These are phyloP conservation scores for Syngnathus typhle DNA, from an alignment of 2,113 vertebrate genomes.

Conservation along the genomic window DNA sequence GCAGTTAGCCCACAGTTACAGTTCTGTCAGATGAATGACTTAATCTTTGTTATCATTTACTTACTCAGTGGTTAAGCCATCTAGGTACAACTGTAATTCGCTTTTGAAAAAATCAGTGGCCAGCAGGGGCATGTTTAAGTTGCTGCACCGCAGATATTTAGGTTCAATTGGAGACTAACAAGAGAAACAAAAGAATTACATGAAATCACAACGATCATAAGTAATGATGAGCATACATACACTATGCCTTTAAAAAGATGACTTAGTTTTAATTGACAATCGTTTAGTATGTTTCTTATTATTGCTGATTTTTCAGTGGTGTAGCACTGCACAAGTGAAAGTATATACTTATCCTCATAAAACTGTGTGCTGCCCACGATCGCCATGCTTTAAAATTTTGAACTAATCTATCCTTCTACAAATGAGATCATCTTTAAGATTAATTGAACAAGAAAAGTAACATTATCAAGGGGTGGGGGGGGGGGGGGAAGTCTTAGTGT, in stretches of 20 bases:
- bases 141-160: slow-evolving; percentile 2
- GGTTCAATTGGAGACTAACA: neutral
- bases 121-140: slow-evolving; percentile 5
- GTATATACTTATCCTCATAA: neutral
- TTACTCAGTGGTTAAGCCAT: slow-evolving; percentile 1
- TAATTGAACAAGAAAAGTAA: neutral
- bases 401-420: neutral
- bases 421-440: neutral
- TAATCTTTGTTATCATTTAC: neutral
- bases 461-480: too few species aligned
- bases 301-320: neutral
- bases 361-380: neutral
- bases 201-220: neutral
- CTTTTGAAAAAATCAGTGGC: slow-evolving; percentile 4
- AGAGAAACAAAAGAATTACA: neutral
- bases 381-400: neutral
- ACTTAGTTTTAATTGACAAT: too few species aligned
- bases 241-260: too few species aligned
- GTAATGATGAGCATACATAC: neutral
- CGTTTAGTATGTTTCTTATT: too few species aligned
- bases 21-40: neutral
- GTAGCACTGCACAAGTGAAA: neutral
- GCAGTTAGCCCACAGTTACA: too few species aligned
- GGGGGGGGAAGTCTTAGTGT: neutral
- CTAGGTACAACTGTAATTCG: neutral